Percentiles rank a stretch among this genome's conserved stretches.
Evolutionary conservation across 64 coral and sea anemone genomes (phyloP).

Genomic region (Montipora sp.): DNA sequence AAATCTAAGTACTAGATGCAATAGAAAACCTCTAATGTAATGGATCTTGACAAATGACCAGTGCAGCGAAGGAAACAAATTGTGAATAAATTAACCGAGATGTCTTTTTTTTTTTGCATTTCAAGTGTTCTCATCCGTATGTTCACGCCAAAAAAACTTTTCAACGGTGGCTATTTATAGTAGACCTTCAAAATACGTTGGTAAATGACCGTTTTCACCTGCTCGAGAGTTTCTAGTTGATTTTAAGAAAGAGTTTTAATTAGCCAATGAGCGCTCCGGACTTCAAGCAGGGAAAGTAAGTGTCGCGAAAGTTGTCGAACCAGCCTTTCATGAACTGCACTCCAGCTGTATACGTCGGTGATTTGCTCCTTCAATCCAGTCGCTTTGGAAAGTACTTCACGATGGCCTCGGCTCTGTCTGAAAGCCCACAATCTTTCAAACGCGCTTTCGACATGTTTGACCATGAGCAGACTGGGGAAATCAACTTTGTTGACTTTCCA

Average conservation of each 20-base stretch:
- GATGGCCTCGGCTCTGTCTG: background rate
- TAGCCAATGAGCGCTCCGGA: constrained; percentile 7
- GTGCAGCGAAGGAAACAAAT: too few relatives aligned
- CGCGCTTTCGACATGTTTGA: constrained; percentile 72
- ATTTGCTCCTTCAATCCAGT: background rate
- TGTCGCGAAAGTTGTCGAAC: constrained; percentile 28
- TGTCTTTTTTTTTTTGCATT: too few relatives aligned
- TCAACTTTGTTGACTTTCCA: constrained; percentile 63
- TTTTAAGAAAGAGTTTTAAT: background rate
- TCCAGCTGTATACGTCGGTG: background rate
- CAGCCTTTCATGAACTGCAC: background rate
- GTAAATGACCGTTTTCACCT: background rate
- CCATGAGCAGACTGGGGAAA: constrained; percentile 61
- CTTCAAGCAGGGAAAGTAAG: constrained; percentile 31
- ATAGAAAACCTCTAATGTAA: too few relatives aligned
- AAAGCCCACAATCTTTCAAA: background rate
- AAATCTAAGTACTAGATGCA: too few relatives aligned
- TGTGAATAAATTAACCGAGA: too few relatives aligned
- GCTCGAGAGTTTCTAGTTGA: background rate
- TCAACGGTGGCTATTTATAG: too few relatives aligned
- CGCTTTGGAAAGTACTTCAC: background rate
- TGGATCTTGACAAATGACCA: too few relatives aligned
- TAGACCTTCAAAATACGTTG: too few relatives aligned
- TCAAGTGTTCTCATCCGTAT: too few relatives aligned
- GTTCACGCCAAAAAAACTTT: too few relatives aligned